Conservation (phyloP, 1,140 invertebrate genomes). For the Pseudachorutes palmiensis region DNA sequence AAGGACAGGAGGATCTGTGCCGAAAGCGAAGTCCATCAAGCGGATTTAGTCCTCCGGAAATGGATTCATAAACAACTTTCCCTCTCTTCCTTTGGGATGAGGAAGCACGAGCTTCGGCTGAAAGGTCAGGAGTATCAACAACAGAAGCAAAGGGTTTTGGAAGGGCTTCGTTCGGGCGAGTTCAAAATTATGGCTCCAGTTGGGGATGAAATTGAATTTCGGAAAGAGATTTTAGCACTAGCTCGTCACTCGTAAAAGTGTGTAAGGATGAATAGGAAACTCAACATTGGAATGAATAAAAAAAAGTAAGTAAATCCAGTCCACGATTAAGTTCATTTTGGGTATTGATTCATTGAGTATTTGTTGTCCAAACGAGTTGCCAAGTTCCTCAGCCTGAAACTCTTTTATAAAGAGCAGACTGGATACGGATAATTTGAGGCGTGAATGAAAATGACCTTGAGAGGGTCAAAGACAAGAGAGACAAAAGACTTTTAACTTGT, state of each 20-base stretch:
- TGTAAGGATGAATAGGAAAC: neutral
- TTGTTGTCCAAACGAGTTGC: too few relatives aligned
- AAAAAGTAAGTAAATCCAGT: neutral
- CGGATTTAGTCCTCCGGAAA: constrained; percentile 30
- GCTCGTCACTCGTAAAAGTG: constrained; percentile 11
- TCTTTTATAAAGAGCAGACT: too few relatives aligned
- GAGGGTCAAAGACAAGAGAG: too few relatives aligned
- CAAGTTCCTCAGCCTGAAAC: too few relatives aligned
- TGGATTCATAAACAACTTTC: constrained; percentile 29
- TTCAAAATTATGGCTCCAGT: constrained; percentile 13
- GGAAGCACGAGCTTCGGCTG: neutral
- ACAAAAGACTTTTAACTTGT: too few relatives aligned
- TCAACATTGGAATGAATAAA: neutral
- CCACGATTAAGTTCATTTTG: too few relatives aligned
- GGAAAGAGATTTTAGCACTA: constrained; percentile 24
- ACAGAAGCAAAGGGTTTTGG: constrained; percentile 21
- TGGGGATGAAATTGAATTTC: constrained; percentile 28
- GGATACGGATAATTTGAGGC: too few relatives aligned
- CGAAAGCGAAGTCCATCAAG: constrained; percentile 35
- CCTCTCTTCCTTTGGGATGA: neutral
- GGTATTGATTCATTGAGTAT: too few relatives aligned
- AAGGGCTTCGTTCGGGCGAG: constrained; percentile 24
- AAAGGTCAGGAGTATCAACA: constrained; percentile 9
- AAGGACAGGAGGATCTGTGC: constrained; percentile 31
- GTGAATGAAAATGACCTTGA: too few relatives aligned